Percentiles rank a stretch among this genome's conserved stretches.
These are phyloP conservation scores for Drosophila anomalata DNA, from an alignment of 2,888 invertebrate species.

Conservation along the genomic window DNA sequence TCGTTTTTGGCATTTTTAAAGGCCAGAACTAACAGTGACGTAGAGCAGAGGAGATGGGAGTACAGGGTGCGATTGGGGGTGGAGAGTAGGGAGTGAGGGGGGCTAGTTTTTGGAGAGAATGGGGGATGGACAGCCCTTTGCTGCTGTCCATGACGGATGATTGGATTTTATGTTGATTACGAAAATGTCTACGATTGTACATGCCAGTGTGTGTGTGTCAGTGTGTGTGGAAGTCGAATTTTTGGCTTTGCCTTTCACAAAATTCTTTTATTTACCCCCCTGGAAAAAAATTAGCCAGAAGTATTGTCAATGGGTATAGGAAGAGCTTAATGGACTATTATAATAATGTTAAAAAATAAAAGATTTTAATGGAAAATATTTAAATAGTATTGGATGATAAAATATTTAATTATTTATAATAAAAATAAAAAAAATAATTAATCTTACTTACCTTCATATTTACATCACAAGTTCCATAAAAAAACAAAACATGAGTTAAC, in stretches of 20 bases:
- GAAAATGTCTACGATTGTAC: slow-evolving; percentile 58
- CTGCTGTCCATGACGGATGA: slow-evolving; percentile 76
- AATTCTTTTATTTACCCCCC: slow-evolving; percentile 29
- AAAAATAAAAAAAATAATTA: too few species aligned
- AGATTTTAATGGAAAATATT: neutral
- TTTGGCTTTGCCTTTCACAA: slow-evolving; percentile 40
- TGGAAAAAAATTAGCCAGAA: slow-evolving; percentile 26
- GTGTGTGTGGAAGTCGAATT: slow-evolving; percentile 59
- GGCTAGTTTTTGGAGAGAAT: neutral
- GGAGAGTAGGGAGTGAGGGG: neutral
- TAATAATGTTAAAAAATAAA: neutral
- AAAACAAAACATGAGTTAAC: too few species aligned
- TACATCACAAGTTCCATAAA: too few species aligned
- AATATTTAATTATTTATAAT: too few species aligned
- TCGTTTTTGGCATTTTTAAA: slow-evolving; percentile 75
- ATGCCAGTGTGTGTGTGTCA: neutral
- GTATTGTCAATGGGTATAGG: slow-evolving; percentile 22
- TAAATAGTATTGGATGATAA: too few species aligned
- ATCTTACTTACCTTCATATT: too few species aligned
- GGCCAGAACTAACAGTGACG: slow-evolving; percentile 44
- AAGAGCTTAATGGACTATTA: neutral
- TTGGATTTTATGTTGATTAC: slow-evolving; percentile 78
- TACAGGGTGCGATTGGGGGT: neutral
- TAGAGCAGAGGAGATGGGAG: neutral
- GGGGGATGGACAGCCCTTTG: slow-evolving; percentile 55